Conservation (phyloP, 2,113 vertebrate species). For the Pseudopodoces humilis region DNA sequence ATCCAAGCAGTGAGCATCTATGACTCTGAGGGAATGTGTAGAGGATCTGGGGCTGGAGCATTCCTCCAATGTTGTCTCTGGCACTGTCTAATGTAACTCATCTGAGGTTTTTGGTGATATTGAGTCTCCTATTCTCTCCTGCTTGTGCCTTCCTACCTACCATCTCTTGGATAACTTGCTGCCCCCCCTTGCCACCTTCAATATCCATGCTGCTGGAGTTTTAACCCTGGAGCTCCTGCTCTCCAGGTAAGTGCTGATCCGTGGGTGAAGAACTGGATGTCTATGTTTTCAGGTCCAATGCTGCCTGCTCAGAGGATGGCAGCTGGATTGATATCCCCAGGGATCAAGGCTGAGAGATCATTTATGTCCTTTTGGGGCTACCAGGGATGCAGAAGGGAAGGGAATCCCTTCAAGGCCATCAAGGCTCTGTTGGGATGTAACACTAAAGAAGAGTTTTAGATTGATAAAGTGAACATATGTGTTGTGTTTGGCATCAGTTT, state of each 20-base stretch:
- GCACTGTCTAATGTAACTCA: background rate
- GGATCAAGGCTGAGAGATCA: background rate
- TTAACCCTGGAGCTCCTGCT: background rate
- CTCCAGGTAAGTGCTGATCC: background rate
- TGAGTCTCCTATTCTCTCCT: background rate
- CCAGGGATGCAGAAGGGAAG: background rate
- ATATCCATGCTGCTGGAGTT: background rate
- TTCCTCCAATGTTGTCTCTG: background rate
- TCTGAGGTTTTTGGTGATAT: background rate
- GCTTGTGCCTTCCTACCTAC: background rate
- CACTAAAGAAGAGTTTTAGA: background rate
- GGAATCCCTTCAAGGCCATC: background rate
- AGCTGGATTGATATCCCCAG: background rate
- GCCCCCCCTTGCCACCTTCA: fast-evolving
- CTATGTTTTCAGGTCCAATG: background rate
- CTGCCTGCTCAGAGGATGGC: background rate
- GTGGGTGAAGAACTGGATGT: background rate
- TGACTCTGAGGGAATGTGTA: background rate
- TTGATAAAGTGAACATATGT: background rate
- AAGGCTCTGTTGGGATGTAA: background rate
- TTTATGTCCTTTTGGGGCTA: background rate
- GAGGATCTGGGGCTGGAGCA: background rate
- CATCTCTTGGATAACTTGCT: background rate
- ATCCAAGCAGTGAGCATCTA: background rate
- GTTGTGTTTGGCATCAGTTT: background rate